phyloP scores from a whole-genome alignment of 2,888 invertebrate species.

The Coecobrya sp. region DNA sequence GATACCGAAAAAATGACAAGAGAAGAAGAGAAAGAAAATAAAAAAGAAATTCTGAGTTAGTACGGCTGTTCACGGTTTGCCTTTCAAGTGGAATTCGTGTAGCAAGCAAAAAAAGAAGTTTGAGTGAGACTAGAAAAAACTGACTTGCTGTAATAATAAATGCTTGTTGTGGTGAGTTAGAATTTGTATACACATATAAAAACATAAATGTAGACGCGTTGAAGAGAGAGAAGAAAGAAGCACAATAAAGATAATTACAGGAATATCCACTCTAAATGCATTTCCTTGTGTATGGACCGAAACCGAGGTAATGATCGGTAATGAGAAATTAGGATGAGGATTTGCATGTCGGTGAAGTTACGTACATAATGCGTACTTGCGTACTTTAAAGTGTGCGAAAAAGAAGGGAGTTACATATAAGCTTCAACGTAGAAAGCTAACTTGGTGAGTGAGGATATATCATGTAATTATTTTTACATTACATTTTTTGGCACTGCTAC shows the following conservation, averaged over 20 bases:
- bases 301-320: conserved; percentile 10
- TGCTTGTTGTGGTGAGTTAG: not conserved
- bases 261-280: conserved; percentile 28
- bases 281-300: conserved; percentile 23
- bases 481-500: not conserved
- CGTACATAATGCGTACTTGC: too few relatives aligned
- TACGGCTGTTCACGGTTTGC: not conserved
- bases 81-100: not conserved
- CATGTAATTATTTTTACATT: conserved; percentile 10
- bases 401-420: not conserved
- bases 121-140: not conserved
- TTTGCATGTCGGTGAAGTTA: not conserved
- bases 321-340: not conserved
- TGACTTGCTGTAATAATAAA: not conserved
- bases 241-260: conserved; percentile 54
- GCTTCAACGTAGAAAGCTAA: too few relatives aligned
- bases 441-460: too few relatives aligned
- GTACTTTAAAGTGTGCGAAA: not conserved
- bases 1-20: not conserved
- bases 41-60: conserved; percentile 17
- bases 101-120: not conserved
- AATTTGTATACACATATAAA: not conserved
- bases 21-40: not conserved
- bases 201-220: not conserved
- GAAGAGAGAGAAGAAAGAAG: not conserved